These are phyloP conservation scores for Lamprologus sp. DNA, from an alignment of 2,113 vertebrate species.

Conservation along the genomic window DNA sequence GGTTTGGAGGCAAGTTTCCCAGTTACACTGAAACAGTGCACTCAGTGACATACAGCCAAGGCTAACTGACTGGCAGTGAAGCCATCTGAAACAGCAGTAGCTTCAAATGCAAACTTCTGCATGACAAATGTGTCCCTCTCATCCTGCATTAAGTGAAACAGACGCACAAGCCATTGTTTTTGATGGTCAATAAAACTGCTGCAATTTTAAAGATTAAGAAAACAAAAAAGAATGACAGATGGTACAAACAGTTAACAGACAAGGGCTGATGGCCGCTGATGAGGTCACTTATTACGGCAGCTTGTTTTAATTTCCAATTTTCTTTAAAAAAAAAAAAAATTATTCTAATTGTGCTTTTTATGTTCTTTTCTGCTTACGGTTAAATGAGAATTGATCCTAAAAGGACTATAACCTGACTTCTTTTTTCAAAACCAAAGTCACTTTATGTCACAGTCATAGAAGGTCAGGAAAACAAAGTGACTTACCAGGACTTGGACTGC, in stretches of 20 bases:
- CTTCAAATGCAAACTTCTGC: background rate
- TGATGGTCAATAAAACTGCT: background rate
- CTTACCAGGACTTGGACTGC: slow-evolving; percentile 95
- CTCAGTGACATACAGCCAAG: background rate
- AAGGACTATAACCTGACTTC: background rate
- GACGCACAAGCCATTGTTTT: background rate
- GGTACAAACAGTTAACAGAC: background rate
- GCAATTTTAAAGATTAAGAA: background rate
- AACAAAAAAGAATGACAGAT: background rate
- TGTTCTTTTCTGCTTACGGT: background rate
- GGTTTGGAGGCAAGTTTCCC: background rate
- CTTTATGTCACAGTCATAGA: background rate
- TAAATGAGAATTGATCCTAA: background rate
- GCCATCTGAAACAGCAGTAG: background rate
- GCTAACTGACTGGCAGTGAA: background rate
- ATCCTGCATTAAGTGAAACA: background rate
- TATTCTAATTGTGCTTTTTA: background rate
- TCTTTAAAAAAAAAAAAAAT: background rate
- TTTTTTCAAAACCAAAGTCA: background rate
- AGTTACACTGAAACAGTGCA: background rate
- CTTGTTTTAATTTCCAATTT: background rate
- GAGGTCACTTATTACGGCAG: background rate
- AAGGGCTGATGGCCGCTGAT: background rate
- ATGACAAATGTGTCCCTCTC: background rate
- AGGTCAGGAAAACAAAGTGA: background rate